Conservation (phyloP, 2,113 vertebrate genomes). For the Pteropus alecto region DNA sequence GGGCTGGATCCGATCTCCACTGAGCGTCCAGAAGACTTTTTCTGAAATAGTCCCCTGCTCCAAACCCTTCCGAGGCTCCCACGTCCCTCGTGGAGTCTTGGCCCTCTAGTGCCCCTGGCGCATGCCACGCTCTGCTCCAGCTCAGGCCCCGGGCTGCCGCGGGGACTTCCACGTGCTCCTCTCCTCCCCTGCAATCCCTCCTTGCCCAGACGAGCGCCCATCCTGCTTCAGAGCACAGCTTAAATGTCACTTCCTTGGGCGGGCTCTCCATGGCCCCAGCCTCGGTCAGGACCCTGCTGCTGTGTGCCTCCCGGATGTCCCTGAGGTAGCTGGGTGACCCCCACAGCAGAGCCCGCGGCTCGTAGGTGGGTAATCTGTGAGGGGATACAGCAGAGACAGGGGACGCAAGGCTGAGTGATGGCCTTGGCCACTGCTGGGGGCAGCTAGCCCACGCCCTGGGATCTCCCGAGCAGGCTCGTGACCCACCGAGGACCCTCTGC, state of each 20-base stretch:
- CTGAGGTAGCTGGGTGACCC: no score
- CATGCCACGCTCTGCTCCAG: rapidly evolving
- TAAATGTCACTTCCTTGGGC: no score
- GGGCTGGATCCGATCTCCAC: not conserved
- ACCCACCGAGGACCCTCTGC: not conserved
- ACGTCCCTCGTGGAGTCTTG: rapidly evolving
- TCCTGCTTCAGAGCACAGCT: not conserved
- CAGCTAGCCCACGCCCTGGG: not conserved
- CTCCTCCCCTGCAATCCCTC: not conserved
- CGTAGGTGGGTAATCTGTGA: not conserved
- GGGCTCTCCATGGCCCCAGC: not conserved
- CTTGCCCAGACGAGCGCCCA: not conserved
- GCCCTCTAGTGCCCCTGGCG: not conserved
- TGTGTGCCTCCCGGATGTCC: rapidly evolving
- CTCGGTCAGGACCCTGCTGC: not conserved
- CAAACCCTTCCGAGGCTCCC: not conserved
- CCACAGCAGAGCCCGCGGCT: not conserved
- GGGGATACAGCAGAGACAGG: not conserved
- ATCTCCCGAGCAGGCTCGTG: not conserved
- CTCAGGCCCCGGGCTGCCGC: not conserved
- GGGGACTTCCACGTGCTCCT: not conserved
- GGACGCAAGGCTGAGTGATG: rapidly evolving
- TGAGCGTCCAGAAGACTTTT: not conserved
- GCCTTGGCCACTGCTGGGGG: not conserved
- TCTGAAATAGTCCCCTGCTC: not conserved